Conservation (phyloP, 2,888 invertebrate genomes). For the Acanthosoma haemorrhoidale region DNA sequence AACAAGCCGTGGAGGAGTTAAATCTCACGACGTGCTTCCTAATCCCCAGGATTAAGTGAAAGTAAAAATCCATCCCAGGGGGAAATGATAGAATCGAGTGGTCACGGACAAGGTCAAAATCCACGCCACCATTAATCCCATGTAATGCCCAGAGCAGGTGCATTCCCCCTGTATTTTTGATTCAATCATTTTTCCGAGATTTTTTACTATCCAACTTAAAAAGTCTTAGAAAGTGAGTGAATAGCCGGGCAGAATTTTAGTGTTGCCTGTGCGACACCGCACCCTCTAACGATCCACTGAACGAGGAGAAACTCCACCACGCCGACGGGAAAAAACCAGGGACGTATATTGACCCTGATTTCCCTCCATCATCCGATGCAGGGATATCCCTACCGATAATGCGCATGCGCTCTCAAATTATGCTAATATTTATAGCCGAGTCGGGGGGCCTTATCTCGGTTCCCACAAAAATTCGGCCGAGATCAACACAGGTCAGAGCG, state of each 20-base stretch:
- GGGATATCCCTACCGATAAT: neutral
- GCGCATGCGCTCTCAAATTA: constrained; percentile 3
- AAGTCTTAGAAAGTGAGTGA: constrained; percentile 1
- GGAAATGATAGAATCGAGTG: neutral
- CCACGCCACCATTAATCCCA: too few species aligned
- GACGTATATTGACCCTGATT: neutral
- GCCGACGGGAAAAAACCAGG: neutral
- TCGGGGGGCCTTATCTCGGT: neutral
- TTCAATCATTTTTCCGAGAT: neutral
- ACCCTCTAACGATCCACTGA: neutral
- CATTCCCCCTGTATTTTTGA: neutral
- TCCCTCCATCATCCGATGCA: neutral
- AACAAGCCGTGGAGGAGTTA: too few species aligned
- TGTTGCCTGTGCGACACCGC: constrained; percentile 4
- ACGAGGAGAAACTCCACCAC: constrained; percentile 5
- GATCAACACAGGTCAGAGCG: too few species aligned
- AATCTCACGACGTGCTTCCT: neutral
- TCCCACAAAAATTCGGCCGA: neutral
- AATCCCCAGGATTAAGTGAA: neutral
- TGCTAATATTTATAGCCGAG: neutral
- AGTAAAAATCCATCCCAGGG: neutral
- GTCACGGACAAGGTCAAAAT: neutral
- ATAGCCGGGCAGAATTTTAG: neutral
- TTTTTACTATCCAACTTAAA: neutral
- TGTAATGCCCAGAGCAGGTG: neutral